Base-by-base conservation (phyloP, 2,113 vertebrate species). In the Alosa alosa region DNA sequence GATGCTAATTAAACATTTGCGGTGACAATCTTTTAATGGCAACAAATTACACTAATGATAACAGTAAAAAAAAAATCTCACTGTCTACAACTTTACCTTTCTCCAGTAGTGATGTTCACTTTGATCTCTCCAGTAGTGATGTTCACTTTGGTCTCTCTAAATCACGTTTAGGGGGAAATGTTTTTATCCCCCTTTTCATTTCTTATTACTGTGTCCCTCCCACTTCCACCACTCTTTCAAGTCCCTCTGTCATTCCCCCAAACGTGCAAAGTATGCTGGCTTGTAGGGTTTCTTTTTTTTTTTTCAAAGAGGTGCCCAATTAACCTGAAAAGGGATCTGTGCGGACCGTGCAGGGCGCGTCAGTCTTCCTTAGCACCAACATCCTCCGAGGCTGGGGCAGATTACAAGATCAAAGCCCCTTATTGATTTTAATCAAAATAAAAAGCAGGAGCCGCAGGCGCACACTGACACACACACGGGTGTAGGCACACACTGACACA, bases 341-440 rank as follows among this genome's bases (percentile, higher is more conserved):
- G 72, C 2, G 72, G 64, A 36, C 64, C 64, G 3, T 72, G 64
- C 36, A 72, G 41, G 9, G 72, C 11, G 55, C 87, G 90, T 81
- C 88, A 87, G 49, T 89, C 87, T 91, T 47, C 60, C 6, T 86
- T 85, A 81, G 46, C 88, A 25, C 25, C 81, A 84, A 88, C 87
- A 86, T 81, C 64, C 87, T 55, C 25, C 50, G 52, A 81, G 87
- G 87, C 92, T 88, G 88, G 20, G 84, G 52, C 86, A 89, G 89
- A 91, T 91, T 89, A 93, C 87, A 86, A 87, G 75, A 91, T 92
- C 88, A 91, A 90, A 93, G 88, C 87, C 88, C 84, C 57, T 85
- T 90, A 90, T 91, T 90, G 92, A 93, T 92, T 92, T 90, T 18
- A 41, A 44, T 31, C 50, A 49, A 57, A 81, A 87, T 84, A 64